Conservation (phyloP, 2,113 vertebrate genomes). For the Mormoops blainvillei region DNA sequence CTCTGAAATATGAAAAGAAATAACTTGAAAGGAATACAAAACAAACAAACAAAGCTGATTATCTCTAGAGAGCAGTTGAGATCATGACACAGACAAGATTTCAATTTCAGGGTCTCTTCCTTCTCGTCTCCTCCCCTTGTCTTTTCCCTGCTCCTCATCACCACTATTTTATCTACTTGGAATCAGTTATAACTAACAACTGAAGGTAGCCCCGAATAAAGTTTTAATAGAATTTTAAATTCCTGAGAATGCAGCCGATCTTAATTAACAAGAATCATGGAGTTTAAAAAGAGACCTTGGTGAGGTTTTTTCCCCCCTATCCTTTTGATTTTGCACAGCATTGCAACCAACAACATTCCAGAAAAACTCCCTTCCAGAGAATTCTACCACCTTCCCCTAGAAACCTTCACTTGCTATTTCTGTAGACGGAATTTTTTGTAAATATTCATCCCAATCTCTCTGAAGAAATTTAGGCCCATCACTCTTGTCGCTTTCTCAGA, state of each 20-base stretch:
- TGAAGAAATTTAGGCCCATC: background rate
- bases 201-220: background rate
- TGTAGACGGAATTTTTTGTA: background rate
- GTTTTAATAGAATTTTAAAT: no score
- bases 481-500: background rate
- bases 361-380: background rate
- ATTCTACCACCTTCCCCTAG: background rate
- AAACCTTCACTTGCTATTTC: background rate
- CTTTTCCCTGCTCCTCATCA: no score
- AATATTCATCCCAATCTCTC: background rate
- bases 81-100: background rate
- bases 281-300: background rate
- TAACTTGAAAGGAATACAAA: background rate
- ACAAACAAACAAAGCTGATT: background rate
- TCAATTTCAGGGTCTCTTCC: background rate
- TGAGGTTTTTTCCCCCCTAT: background rate
- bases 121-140: background rate
- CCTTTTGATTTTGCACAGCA: background rate
- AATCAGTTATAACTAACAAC: background rate
- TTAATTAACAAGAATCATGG: background rate
- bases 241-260: background rate
- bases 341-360: background rate
- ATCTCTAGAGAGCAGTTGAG: background rate
- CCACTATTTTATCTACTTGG: background rate
- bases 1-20: background rate